A percentile compares a stretch with the other conserved stretches of the same genome.
phyloP scores from a whole-genome alignment of 2,113 vertebrate species.

The Perccottus glenii region DNA sequence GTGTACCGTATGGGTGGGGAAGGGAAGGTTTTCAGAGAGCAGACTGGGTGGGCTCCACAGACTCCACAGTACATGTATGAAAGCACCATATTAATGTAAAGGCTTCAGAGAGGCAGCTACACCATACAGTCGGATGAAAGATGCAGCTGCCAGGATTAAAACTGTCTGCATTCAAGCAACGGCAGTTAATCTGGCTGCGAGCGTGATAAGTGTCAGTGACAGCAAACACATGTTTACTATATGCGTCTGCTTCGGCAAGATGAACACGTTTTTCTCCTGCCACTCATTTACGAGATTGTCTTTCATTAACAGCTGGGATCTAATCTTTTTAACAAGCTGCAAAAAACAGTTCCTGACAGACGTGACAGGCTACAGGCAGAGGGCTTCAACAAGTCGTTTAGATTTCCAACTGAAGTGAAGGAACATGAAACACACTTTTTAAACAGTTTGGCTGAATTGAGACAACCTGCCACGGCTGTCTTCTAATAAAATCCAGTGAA shows the following conservation, averaged over 20 bases:
- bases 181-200: slow-evolving; percentile 1
- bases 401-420: slow-evolving; percentile 19
- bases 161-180: slow-evolving; percentile 10
- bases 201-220: slow-evolving; percentile 6
- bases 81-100: not conserved
- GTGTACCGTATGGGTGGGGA: slow-evolving; percentile 36
- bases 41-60: slow-evolving; percentile 16
- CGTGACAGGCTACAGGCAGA: slow-evolving; percentile 31
- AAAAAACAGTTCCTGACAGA: slow-evolving; percentile 22
- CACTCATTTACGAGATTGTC: slow-evolving; percentile 1
- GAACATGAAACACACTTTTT: slow-evolving; percentile 13
- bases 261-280: not conserved
- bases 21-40: slow-evolving; percentile 47
- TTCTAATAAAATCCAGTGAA: not conserved
- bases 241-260: not conserved
- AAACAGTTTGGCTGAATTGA: slow-evolving; percentile 1
- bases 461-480: slow-evolving; percentile 13
- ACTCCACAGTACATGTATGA: slow-evolving; percentile 10
- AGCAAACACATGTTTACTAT: not conserved
- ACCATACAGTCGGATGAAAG: slow-evolving; percentile 11
- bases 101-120: not conserved
- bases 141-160: slow-evolving; percentile 26
- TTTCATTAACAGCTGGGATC: slow-evolving; percentile 16
- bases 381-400: slow-evolving; percentile 21
- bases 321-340: slow-evolving; percentile 22